Evolutionary conservation across 2,888 invertebrate genomes (phyloP).

Genomic region (Stomorhina lunata): DNA sequence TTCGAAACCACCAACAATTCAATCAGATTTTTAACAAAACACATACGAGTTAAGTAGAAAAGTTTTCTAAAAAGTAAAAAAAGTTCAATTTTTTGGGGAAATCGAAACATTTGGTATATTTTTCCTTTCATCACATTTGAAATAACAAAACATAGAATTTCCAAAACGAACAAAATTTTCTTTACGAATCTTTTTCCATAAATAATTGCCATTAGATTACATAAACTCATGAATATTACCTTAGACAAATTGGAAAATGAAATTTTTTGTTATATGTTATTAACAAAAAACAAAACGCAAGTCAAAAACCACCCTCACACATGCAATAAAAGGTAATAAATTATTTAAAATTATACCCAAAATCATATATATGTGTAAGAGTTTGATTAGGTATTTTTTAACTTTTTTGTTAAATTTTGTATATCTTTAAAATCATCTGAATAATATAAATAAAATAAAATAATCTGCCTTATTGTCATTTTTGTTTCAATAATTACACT

Average conservation of each 20-base stretch:
- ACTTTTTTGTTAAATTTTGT: too few species aligned
- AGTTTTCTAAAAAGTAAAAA: background rate
- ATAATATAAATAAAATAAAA: background rate
- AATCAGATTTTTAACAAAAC: conserved; percentile 20
- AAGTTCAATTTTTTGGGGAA: background rate
- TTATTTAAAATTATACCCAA: background rate
- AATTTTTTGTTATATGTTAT: background rate
- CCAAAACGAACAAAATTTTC: background rate
- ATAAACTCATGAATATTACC: conserved; percentile 10
- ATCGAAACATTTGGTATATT: conserved; percentile 9
- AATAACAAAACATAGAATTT: background rate
- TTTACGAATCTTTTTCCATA: background rate
- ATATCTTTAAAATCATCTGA: too few species aligned
- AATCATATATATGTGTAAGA: background rate
- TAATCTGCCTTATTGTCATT: background rate
- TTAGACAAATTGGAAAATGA: background rate
- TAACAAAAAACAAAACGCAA: background rate
- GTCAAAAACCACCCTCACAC: background rate
- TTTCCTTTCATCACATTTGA: background rate
- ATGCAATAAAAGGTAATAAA: conserved; percentile 15
- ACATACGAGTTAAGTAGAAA: background rate
- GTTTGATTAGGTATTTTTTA: background rate
- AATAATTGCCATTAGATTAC: conserved; percentile 30
- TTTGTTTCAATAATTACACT: background rate
- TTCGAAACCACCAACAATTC: conserved; percentile 15